Evolutionary conservation across 2,797 vertebrate genomes (phyloP).

Genomic region (Gorsachius magnificus): DNA sequence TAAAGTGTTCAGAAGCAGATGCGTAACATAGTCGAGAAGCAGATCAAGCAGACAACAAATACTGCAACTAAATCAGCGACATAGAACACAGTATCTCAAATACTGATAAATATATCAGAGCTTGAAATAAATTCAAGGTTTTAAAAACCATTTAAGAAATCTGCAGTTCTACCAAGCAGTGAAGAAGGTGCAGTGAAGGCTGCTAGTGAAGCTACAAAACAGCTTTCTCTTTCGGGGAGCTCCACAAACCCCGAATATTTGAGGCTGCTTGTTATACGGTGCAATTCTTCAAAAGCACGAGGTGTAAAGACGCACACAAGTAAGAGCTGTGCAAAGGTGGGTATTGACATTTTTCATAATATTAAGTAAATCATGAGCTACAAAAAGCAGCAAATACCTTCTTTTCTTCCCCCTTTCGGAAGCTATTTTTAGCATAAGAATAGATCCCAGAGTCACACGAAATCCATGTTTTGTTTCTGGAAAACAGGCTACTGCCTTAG

Average conservation of each 20-base stretch:
- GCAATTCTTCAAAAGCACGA: neutral
- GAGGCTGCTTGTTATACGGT: neutral
- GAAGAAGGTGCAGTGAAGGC: neutral
- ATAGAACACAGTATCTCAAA: neutral
- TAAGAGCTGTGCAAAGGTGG: neutral
- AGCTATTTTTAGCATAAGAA: neutral
- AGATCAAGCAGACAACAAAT: neutral
- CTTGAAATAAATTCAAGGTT: neutral
- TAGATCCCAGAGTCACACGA: neutral
- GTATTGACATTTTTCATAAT: neutral
- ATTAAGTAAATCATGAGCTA: neutral
- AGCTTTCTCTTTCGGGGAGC: neutral
- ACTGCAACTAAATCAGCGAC: neutral
- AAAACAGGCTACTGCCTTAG: neutral
- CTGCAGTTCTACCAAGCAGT: neutral
- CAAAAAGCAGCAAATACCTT: neutral
- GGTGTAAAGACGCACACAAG: no score
- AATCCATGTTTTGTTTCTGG: neutral
- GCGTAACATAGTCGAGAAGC: neutral
- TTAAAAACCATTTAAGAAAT: neutral
- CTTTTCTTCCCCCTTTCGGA: neutral
- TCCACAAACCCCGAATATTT: neutral
- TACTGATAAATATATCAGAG: neutral
- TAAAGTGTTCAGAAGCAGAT: neutral
- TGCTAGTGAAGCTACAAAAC: neutral